Base-by-base conservation (phyloP, 2,888 invertebrate genomes). In the Drosophila prolongata region DNA sequence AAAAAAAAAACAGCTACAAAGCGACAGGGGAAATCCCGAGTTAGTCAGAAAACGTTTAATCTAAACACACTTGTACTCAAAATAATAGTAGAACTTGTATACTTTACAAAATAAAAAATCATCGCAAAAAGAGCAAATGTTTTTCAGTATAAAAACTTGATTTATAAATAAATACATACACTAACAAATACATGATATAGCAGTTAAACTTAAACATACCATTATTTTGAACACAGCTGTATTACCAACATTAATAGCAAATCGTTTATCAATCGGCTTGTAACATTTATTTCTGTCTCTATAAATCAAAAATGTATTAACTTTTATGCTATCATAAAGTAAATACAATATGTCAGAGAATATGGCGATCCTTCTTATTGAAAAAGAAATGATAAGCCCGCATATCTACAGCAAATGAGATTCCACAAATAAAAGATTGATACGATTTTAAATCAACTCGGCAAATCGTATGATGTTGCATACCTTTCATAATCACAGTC, bases 281-380 rank as follows among this genome's bases (percentile, higher is more conserved):
- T 49, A 14, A 19, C 27, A 49, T 62, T 60, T 37, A 60, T 60
- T 43, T 61, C 35, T 37, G 35, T 19, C 42, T 60, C 62, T 60
- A 60, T 64, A 64, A 60, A 62, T 62, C 60, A 62, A 54, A 43
- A 64, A 46, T 35, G 40, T 60, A 64, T 60, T 60, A 49, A 59
- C 42, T 47, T 60, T 60, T 64, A 46, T 56, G 62, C 27, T 43
- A 49, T 42, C 27, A 44, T 16, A 16, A 43, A 60, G 35, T 16
- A 60, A 64, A 64, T 47, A 64, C 24, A 30, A 49, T 50, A 30
- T 27, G 49, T 11, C 60, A 59, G 16, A n/a, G 50, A 50, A 37
- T 16, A 34, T 34, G 3, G 30, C 19, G 43, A 54, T 55, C 54
- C 34, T 55, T 56, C 44, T 27, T 42, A 3, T 19, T 24, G 42